Base-by-base conservation (phyloP, 1,140 invertebrate genomes). In the Stegodyphus mimosarum region DNA sequence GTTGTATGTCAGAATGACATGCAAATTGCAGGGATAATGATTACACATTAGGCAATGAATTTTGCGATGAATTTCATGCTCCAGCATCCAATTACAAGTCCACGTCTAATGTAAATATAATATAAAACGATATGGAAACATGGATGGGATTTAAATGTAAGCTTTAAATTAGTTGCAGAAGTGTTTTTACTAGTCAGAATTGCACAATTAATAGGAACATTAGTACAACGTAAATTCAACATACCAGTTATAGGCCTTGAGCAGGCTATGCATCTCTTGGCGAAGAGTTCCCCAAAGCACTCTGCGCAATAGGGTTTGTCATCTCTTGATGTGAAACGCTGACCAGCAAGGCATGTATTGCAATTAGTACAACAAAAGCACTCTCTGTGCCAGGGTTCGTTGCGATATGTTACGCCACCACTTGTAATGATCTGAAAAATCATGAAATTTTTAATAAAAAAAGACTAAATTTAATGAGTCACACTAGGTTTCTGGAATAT, bases 331-430 rank as follows among this genome's bases (percentile, higher is more conserved):
- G 98, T 99, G 92, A 99, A 99, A 90, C 98, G 95, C 91, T 99
- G 97, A 33, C 98, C 98, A 80, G 98, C 97, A 90, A 99, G 92
- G 87, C 95, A 96, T 86, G 95, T 96, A 91, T 95, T 94, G 93
- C 99, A 99, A 91, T 99, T 93, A 86, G 96, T 98, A 93, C 99
- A 99, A 72, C 96, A 97, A 93, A 99, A 99, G 87, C 92, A 92
- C 81, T 92, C 91, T 88, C 97, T 94, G 92, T 99, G 98, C 97
- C 97, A 99, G 67, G 99, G 98, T 91, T 98, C 97, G 91, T 99
- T 98, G 93, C 99, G 99, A 93, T 99, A 99, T 74, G 98, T 99
- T 88, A 99, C 98, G 87, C 99, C 99, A 86, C 97, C 98, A 90
- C 96, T 97, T 89, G 96, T 98, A 91, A 99, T 99, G 87, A 99